Percentiles rank a stretch among this genome's conserved stretches.
Evolutionary conservation across 2,888 invertebrate genomes (phyloP).

Genomic region (Schrankia costaestrigalis): DNA sequence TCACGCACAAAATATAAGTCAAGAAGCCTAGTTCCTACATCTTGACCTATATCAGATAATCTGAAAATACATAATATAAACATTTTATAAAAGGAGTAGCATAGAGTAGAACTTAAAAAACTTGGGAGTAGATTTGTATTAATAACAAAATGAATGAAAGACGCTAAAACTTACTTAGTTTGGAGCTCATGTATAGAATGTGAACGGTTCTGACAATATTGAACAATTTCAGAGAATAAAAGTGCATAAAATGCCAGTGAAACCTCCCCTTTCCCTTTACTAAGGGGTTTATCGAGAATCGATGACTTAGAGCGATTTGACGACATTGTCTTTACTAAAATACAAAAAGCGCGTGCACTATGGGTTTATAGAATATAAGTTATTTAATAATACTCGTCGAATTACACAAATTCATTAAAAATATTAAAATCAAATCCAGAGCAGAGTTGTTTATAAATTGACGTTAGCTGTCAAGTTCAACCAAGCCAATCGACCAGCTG

Average conservation of each 20-base stretch:
- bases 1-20: constrained; percentile 97
- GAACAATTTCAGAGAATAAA: constrained; percentile 98
- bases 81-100: neutral
- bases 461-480: no score
- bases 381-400: no score
- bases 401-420: no score
- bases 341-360: no score
- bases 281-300: constrained; percentile 94
- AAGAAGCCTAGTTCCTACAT: constrained; percentile 95
- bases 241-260: constrained; percentile 96
- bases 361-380: no score
- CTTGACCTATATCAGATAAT: constrained; percentile 95
- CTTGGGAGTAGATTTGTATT: no score
- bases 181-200: constrained; percentile 97
- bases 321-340: constrained; percentile 52
- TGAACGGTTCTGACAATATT: constrained; percentile 98
- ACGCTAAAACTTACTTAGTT: constrained; percentile 85
- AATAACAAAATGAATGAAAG: no score
- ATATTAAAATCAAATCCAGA: no score
- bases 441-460: no score
- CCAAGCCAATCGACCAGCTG: no score
- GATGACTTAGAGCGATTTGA: constrained; percentile 84
- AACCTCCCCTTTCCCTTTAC: constrained; percentile 95
- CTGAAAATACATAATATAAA: constrained; percentile 72
- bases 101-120: neutral